Percentiles rank a stretch among this genome's conserved stretches.
Evolutionary conservation across 2,888 invertebrate species (phyloP).

Genomic region (Platycheirus albimanus): DNA sequence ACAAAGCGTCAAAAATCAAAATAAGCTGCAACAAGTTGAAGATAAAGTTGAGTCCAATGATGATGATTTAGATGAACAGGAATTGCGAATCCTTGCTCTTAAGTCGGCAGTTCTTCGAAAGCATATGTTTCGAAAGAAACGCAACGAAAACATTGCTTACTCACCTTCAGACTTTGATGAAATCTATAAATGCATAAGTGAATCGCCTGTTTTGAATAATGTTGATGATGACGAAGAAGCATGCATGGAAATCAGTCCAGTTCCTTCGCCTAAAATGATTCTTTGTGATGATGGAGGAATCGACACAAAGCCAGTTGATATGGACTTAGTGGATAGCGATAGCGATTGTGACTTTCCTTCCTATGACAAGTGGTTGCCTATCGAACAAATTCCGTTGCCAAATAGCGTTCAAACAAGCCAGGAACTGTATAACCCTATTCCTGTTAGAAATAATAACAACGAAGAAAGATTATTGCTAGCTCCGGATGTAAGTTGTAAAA

Average conservation of each 20-base stretch:
- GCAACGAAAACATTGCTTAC: conserved; percentile 81
- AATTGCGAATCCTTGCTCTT: conserved; percentile 81
- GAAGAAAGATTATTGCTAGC: conserved; percentile 14
- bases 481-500: conserved; percentile 40
- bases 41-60: conserved; percentile 32
- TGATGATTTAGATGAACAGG: conserved; percentile 77
- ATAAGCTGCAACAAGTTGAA: background rate
- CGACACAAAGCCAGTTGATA: conserved; percentile 80
- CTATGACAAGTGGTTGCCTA: conserved; percentile 70
- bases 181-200: conserved; percentile 75
- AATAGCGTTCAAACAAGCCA: background rate
- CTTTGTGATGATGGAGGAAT: conserved; percentile 75
- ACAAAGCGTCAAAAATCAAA: conserved; percentile 1
- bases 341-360: conserved; percentile 77
- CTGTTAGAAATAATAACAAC: conserved; percentile 24
- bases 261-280: conserved; percentile 79
- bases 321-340: conserved; percentile 81
- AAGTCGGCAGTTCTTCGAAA: conserved; percentile 82
- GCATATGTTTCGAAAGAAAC: conserved; percentile 80
- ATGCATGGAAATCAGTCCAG: conserved; percentile 81
- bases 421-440: conserved; percentile 40
- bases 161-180: conserved; percentile 82
- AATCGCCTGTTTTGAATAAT: conserved; percentile 76
- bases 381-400: conserved; percentile 74
- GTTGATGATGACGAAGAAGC: conserved; percentile 75